Evolutionary conservation across 1,140 invertebrate species (phyloP), one percentile per base, ranked within the genome.

Genomic region (Sarcophaga bullata): DNA sequence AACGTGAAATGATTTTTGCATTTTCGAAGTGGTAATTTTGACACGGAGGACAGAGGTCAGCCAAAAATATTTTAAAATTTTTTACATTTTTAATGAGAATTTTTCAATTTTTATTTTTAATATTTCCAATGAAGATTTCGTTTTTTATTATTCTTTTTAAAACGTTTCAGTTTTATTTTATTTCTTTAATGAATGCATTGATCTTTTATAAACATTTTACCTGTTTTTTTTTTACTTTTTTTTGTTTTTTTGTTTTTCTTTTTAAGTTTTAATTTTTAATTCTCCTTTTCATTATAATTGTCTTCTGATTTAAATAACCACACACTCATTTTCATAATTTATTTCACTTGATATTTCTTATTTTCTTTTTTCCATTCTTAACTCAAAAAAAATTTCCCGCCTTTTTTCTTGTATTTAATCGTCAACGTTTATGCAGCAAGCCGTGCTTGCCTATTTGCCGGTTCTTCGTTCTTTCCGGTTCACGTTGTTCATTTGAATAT

Each of bases 401-500:
- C 50, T 52, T 78, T 50, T 47, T 76, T n/a, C 49, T 49, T 49
- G 13, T 3, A 47, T 73, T 47, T 73, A 17, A 48, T 78, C n/a
- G 62, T 62, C 7, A 25, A 6, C 62, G 7, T 25, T 68, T 37
- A 37, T 37, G 25, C 25, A 37, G 25, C 25, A 37, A 37, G 58
- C 37, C 17, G 17, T 72, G 62, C 62, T 25, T 72, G 37, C 37
- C 19, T 72, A 19, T 72, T 50, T 19, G 48, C n/a, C 7, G 73
- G 75, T 48, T 48, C 19, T 78, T 48, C 37, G 75, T 78, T 78
- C 75, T 78, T 78, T 78, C 75, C 75, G 75, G 75, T 50, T 48
- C 75, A 48, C 75, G 75, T 78, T 78, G 75, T 78, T 78, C 75
- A 78, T 78, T 78, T 78, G 75, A 78, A 78, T 78, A 78, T 50